phyloP scores from a whole-genome alignment of 2,888 invertebrate genomes.

The Uloborus plumipes region DNA sequence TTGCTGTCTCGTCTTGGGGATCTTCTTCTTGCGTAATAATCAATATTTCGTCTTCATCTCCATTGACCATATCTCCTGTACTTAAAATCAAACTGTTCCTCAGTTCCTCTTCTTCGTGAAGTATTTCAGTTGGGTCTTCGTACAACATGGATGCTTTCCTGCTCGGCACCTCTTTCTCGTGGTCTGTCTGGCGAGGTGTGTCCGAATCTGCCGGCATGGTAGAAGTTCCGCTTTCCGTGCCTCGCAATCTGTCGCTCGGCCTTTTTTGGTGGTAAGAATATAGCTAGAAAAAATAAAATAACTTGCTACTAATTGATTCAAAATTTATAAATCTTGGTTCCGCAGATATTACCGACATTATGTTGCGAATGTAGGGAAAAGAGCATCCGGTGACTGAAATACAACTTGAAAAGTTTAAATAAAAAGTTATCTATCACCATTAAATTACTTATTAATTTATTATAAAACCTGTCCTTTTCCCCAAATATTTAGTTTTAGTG shows the following conservation, averaged over 20 bases:
- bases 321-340: neutral
- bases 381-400: too few relatives aligned
- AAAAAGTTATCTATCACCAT: too few relatives aligned
- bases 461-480: too few relatives aligned
- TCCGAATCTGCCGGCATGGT: conserved; percentile 26
- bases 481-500: too few relatives aligned
- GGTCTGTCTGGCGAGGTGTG: conserved; percentile 30
- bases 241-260: conserved; percentile 15
- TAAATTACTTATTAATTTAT: too few relatives aligned
- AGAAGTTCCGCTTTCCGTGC: conserved; percentile 36
- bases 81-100: too few relatives aligned
- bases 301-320: neutral
- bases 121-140: neutral
- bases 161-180: conserved; percentile 27
- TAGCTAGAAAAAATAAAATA: neutral
- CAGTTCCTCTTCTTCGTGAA: neutral
- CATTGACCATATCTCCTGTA: too few relatives aligned
- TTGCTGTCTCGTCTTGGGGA: neutral
- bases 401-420: too few relatives aligned
- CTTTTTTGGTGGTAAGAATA: conserved; percentile 16
- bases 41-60: too few relatives aligned
- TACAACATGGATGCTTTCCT: conserved; percentile 25
- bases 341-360: too few relatives aligned
- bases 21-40: neutral
- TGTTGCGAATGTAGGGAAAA: too few relatives aligned